Evolutionary conservation across 2,888 invertebrate species (phyloP).

Genomic region (Erebia palarica): DNA sequence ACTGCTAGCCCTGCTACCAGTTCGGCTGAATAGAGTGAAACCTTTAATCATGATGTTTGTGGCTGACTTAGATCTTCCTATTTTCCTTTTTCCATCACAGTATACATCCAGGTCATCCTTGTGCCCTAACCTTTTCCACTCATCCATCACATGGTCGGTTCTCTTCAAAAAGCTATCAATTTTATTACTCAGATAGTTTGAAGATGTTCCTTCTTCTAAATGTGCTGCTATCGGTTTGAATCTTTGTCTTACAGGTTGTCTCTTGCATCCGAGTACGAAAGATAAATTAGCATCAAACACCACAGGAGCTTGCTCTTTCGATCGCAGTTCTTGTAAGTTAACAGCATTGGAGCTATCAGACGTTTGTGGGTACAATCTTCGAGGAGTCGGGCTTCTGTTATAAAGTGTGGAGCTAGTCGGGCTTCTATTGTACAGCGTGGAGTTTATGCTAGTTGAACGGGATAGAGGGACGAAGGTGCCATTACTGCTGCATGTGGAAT

Average conservation of each 20-base stretch:
- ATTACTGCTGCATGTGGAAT: slow-evolving; percentile 76
- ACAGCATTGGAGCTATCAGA: slow-evolving; percentile 71
- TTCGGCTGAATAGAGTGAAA: slow-evolving; percentile 85
- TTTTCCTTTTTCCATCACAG: slow-evolving; percentile 62
- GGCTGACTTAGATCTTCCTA: slow-evolving; percentile 87
- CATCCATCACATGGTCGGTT: slow-evolving; percentile 94
- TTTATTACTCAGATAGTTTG: slow-evolving; percentile 88
- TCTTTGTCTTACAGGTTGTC: slow-evolving; percentile 86
- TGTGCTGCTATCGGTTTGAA: slow-evolving; percentile 89
- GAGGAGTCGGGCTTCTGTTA: slow-evolving; percentile 80
- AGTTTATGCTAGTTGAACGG: slow-evolving; percentile 69
- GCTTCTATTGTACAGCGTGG: slow-evolving; percentile 64
- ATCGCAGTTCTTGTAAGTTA: slow-evolving; percentile 82
- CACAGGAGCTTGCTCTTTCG: slow-evolving; percentile 89
- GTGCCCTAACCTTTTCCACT: slow-evolving; percentile 89
- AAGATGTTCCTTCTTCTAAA: slow-evolving; percentile 88
- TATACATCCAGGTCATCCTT: slow-evolving; percentile 74
- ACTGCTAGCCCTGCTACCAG: slow-evolving; percentile 82
- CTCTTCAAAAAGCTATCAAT: slow-evolving; percentile 91
- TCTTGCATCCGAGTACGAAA: slow-evolving; percentile 89
- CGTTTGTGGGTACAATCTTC: slow-evolving; percentile 87
- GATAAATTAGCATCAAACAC: slow-evolving; percentile 92
- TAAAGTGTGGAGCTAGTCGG: slow-evolving; percentile 67
- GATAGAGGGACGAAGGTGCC: slow-evolving; percentile 70
- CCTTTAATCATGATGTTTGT: slow-evolving; percentile 93